These are phyloP conservation scores for Phataginus tricuspis DNA, from an alignment of 2,797 vertebrate genomes.

Conservation along the genomic window DNA sequence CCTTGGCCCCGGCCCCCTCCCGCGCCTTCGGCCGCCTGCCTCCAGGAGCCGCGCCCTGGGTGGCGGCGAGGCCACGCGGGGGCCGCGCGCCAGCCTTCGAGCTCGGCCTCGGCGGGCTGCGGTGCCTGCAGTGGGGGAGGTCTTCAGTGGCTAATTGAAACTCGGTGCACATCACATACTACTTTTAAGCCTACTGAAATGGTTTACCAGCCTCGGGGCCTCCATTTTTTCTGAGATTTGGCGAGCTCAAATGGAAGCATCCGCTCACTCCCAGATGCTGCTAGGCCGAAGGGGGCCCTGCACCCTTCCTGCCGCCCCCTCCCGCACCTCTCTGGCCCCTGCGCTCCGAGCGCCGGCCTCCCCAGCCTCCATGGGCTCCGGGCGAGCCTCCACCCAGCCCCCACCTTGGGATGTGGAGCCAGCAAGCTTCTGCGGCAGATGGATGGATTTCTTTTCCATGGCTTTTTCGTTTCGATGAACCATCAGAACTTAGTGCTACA, in stretches of 20 bases:
- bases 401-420: neutral
- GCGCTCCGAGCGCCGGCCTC: neutral
- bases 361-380: neutral
- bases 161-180: neutral
- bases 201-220: neutral
- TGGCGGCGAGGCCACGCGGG: neutral
- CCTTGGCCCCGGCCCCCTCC: neutral
- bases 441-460: neutral
- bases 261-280: neutral
- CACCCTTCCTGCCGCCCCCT: neutral
- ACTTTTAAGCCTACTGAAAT: neutral
- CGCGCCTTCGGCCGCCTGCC: neutral
- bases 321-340: neutral
- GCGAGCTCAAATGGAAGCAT: neutral
- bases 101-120: neutral
- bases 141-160: neutral
- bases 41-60: neutral
- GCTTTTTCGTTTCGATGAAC: conserved; percentile 13
- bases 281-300: neutral
- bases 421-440: neutral
- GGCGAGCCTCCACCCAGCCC: neutral
- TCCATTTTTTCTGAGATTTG: neutral
- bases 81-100: neutral
- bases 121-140: neutral
- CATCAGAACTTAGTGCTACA: conserved; percentile 60